Conservation (phyloP, 2,888 invertebrate genomes). For the Sicus ferrugineus region DNA sequence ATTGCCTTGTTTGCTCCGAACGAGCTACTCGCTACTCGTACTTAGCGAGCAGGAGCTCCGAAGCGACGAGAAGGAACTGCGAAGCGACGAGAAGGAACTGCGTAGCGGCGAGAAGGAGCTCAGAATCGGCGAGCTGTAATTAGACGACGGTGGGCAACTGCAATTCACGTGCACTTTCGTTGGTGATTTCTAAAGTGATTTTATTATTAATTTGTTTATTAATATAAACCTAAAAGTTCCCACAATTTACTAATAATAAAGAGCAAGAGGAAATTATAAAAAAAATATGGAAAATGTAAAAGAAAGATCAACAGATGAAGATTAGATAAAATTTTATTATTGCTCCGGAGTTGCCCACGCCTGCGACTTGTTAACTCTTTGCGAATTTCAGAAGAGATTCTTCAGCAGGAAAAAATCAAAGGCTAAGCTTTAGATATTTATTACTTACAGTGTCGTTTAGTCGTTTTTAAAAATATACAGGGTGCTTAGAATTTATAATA, state of each 20-base stretch:
- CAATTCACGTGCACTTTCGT: no score
- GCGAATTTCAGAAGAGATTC: background rate
- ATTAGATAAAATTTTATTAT: background rate
- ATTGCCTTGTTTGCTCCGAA: constrained; percentile 7
- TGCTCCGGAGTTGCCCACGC: background rate
- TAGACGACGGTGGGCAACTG: background rate
- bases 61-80: background rate
- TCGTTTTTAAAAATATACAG: background rate
- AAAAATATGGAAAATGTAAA: background rate
- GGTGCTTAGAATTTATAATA: background rate
- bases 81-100: background rate
- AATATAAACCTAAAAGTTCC: background rate
- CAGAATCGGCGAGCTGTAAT: background rate
- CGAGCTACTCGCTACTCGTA: background rate
- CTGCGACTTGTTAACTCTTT: background rate
- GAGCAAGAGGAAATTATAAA: background rate
- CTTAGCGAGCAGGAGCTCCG: background rate
- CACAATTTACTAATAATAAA: background rate
- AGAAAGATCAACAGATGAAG: background rate
- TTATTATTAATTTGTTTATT: background rate
- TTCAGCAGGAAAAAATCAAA: background rate
- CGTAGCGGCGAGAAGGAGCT: background rate
- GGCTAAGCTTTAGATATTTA: background rate
- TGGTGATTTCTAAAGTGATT: no score
- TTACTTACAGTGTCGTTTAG: background rate